Evolutionary conservation across 2,888 invertebrate genomes (phyloP).

Genomic region (Eristalis intricaria): DNA sequence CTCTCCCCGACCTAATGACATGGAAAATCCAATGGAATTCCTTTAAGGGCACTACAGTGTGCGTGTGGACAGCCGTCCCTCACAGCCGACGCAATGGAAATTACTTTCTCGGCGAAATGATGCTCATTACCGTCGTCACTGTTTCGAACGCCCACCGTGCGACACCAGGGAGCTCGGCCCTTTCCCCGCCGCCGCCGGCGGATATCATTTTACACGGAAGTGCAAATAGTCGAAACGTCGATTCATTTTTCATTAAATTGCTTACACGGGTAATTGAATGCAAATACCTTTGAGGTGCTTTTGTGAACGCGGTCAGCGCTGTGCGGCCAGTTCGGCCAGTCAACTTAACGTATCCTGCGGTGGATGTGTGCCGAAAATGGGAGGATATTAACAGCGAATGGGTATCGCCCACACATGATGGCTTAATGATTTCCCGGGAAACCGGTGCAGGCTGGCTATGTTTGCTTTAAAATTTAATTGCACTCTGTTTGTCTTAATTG

Average conservation of each 20-base stretch:
- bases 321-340: neutral
- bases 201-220: constrained; percentile 1
- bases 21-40: neutral
- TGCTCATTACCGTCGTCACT: constrained; percentile 23
- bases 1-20: constrained; percentile 24
- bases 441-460: neutral
- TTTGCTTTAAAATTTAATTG: neutral
- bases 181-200: neutral
- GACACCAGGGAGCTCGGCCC: neutral
- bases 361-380: neutral
- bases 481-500: neutral
- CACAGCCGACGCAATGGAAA: constrained; percentile 23
- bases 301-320: neutral
- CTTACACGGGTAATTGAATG: constrained; percentile 30
- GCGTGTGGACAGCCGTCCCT: neutral
- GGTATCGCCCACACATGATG: neutral
- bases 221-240: constrained; percentile 40
- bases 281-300: constrained; percentile 10
- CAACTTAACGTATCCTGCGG: neutral
- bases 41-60: constrained; percentile 1
- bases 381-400: neutral
- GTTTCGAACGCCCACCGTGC: neutral
- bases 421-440: neutral
- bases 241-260: constrained; percentile 42
- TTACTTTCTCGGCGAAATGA: constrained; percentile 34